Conservation (phyloP, 2,888 invertebrate genomes). For the Drosophila maculinotata region DNA sequence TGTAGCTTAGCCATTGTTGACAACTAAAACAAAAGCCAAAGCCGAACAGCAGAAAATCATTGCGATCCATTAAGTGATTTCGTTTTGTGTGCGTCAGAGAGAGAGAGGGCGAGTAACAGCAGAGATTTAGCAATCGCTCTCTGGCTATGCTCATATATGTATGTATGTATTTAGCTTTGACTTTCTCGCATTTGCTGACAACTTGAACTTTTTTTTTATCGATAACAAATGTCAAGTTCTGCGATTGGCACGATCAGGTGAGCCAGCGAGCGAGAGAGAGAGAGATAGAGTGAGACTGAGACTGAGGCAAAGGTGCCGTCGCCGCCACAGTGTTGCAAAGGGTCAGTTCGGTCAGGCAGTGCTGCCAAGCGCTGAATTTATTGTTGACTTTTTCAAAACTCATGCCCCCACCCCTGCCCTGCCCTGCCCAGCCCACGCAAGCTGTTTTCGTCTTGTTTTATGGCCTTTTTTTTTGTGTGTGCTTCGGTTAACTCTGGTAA, state of each 20-base stretch:
- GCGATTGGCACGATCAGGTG: slow-evolving; percentile 29
- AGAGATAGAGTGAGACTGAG: too few relatives aligned
- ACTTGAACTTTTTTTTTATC: slow-evolving; percentile 28
- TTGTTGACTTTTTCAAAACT: slow-evolving; percentile 34
- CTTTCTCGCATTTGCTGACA: slow-evolving; percentile 25
- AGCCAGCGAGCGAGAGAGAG: neutral
- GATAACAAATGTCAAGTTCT: slow-evolving; percentile 40
- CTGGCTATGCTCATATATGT: neutral
- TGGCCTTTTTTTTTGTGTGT: slow-evolving; percentile 8
- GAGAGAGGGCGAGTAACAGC: slow-evolving; percentile 21
- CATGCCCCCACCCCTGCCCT: neutral
- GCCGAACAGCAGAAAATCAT: slow-evolving; percentile 29
- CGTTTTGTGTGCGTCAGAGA: slow-evolving; percentile 26
- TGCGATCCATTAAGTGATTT: slow-evolving; percentile 60
- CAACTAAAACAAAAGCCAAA: slow-evolving; percentile 69
- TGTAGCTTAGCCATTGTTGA: slow-evolving; percentile 66
- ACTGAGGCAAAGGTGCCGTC: slow-evolving; percentile 18
- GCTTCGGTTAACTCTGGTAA: slow-evolving; percentile 31
- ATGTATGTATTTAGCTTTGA: slow-evolving; percentile 14
- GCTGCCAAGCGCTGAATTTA: slow-evolving; percentile 27
- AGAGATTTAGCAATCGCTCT: slow-evolving; percentile 29
- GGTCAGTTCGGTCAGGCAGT: slow-evolving; percentile 24
- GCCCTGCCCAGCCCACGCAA: neutral
- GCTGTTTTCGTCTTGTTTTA: slow-evolving; percentile 22
- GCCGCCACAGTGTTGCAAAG: slow-evolving; percentile 20